A percentile compares a stretch with the other conserved stretches of the same genome.
phyloP scores from a whole-genome alignment of 2,113 vertebrate genomes.

The Conger conger region DNA sequence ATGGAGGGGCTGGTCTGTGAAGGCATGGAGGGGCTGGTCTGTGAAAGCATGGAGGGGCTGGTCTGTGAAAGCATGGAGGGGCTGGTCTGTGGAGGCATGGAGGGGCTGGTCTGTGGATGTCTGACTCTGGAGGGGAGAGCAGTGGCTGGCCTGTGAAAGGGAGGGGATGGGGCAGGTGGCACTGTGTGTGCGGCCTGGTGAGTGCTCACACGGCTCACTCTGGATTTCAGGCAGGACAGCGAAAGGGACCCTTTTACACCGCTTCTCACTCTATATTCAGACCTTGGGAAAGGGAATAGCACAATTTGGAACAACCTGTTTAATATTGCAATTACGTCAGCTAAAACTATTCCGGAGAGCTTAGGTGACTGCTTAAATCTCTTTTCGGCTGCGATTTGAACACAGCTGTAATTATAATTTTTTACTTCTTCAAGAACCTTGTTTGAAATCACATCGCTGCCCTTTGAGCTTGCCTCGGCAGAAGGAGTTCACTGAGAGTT shows the following conservation, averaged over 20 bases:
- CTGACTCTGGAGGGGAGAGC: not conserved
- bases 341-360: not conserved
- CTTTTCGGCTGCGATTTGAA: not conserved
- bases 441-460: not conserved
- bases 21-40: not conserved
- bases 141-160: not conserved
- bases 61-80: conserved; percentile 11
- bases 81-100: not conserved
- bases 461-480: not conserved
- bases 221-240: conserved; percentile 14
- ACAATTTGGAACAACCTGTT: not conserved
- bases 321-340: not conserved
- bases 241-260: not conserved
- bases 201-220: conserved; percentile 29
- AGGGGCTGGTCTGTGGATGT: not conserved
- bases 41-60: conserved; percentile 37
- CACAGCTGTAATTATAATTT: not conserved
- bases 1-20: not conserved
- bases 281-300: not conserved
- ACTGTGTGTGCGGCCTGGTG: conserved; percentile 49
- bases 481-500: not conserved
- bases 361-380: not conserved
- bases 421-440: not conserved
- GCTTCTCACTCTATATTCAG: not conserved
- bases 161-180: conserved; percentile 56